Evolutionary conservation across 2,113 vertebrate genomes (phyloP), one percentile per base, ranked within the genome.

Genomic region (Lanius ludovicianus): DNA sequence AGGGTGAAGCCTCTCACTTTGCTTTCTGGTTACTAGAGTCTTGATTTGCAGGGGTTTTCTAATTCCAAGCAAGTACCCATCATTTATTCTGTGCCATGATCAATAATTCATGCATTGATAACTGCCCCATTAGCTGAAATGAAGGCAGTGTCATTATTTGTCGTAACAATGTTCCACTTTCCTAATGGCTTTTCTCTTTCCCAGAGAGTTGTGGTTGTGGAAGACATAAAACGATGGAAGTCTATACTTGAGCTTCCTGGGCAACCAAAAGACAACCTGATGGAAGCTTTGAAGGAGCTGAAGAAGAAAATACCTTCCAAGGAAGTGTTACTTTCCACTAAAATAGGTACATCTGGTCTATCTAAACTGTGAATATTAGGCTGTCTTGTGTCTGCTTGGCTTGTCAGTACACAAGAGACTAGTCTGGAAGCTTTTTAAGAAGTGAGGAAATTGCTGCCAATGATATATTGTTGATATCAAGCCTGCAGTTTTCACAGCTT

Each of bases 131-230:
- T 98, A 97, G 80, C 90, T 93, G 94, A 92, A 89, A 95, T 94
- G 93, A 95, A 97, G 84, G 75, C 93, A 86, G 52, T 77, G 71
- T 88, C 90, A 93, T 94, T 97, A 86, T 67, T 93, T 84, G 49
- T 92, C n/a, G 31, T 63, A 92, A 90, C 79, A 96, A 67, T 81
- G 47, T 89, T 95, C 86, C 5, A 23, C 87, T 97, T 96, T 96
- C 90, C 88, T 98, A 96, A 98, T 94, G 90, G 75, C 88, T 87
- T 89, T 92, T 97, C 65, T 97, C 59, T 97, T 94, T 98, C 57
- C 22, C 97, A 99, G 99, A 99, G 99, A 97, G 99, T 99, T 95
- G 99, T 99, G 91, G 99, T 99, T 82, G 97, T 99, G 83, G 99
- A 99, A 94, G 99, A 99, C 90, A 99, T 99, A 95, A 98, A 98